These are phyloP conservation scores for Mormoops blainvillei DNA, from an alignment of 2,113 vertebrate species.

Conservation along the genomic window DNA sequence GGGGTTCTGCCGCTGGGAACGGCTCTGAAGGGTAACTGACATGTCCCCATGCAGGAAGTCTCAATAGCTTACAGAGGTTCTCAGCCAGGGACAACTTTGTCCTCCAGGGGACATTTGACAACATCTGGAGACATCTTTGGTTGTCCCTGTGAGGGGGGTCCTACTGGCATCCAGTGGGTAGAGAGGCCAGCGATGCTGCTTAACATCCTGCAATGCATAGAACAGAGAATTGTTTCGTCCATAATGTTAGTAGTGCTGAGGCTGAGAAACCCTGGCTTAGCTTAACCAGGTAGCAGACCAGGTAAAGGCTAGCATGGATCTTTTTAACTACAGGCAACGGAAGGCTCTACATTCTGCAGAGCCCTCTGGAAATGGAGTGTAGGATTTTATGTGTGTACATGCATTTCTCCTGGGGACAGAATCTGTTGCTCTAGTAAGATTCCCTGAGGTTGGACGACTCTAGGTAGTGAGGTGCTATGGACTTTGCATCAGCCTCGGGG, in stretches of 20 bases:
- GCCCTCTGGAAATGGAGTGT: not conserved
- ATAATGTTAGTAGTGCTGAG: not conserved
- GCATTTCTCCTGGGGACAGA: not conserved
- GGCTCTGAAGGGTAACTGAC: not conserved
- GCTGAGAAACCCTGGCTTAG: not conserved
- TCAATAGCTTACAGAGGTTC: not conserved
- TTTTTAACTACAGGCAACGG: not conserved
- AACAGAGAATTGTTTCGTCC: too few species aligned
- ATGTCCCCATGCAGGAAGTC: not conserved
- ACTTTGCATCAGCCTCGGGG: not conserved
- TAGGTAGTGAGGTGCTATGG: not conserved
- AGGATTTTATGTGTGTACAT: not conserved
- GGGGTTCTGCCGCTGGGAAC: not conserved
- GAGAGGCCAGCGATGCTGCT: not conserved
- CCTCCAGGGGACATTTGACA: not conserved
- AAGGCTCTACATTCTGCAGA: not conserved
- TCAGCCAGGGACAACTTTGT: not conserved
- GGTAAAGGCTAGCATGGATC: not conserved
- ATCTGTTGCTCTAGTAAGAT: not conserved
- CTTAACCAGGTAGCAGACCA: not conserved
- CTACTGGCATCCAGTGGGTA: not conserved
- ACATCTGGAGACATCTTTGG: not conserved
- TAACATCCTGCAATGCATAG: not conserved
- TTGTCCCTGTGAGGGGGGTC: not conserved
- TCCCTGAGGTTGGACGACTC: not conserved